Percentiles rank a stretch among this genome's conserved stretches.
phyloP scores from a whole-genome alignment of 2,797 vertebrate species.

The Pampus argenteus region DNA sequence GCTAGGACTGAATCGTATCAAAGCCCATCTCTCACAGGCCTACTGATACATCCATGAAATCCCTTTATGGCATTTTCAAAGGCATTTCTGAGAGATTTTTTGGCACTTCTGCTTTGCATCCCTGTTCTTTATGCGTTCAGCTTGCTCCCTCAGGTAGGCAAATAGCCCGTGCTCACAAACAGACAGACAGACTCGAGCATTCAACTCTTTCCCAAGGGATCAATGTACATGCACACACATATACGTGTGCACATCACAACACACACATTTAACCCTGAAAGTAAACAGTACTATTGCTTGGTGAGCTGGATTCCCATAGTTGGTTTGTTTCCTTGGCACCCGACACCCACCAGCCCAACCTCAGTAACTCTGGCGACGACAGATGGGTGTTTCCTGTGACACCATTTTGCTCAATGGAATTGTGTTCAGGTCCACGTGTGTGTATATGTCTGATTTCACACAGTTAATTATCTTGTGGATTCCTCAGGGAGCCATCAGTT shows the following conservation, averaged over 20 bases:
- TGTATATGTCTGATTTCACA: constrained; percentile 28
- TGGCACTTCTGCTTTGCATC: constrained; percentile 76
- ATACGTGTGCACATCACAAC: too few species aligned
- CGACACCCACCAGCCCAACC: constrained; percentile 51
- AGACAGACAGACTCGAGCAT: constrained; percentile 33
- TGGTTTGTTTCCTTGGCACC: constrained; percentile 69
- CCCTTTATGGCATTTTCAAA: constrained; percentile 82
- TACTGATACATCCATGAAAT: constrained; percentile 82
- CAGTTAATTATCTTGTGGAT: not conserved
- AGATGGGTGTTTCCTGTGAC: constrained; percentile 57
- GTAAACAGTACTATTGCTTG: constrained; percentile 58
- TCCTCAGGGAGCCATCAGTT: constrained; percentile 15
- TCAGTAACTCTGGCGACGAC: constrained; percentile 56
- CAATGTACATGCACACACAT: constrained; percentile 34
- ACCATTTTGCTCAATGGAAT: constrained; percentile 34
- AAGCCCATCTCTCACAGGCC: constrained; percentile 79
- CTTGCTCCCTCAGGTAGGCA: constrained; percentile 49
- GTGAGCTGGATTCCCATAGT: constrained; percentile 59
- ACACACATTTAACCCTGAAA: constrained; percentile 69
- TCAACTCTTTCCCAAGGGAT: constrained; percentile 55
- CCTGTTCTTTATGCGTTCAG: constrained; percentile 55
- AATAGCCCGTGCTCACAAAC: constrained; percentile 32
- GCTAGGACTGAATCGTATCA: constrained; percentile 80
- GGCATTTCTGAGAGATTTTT: constrained; percentile 73
- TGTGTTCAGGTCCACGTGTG: constrained; percentile 11